phyloP scores from a whole-genome alignment of 2,113 vertebrate species.

The Taxidea taxus region DNA sequence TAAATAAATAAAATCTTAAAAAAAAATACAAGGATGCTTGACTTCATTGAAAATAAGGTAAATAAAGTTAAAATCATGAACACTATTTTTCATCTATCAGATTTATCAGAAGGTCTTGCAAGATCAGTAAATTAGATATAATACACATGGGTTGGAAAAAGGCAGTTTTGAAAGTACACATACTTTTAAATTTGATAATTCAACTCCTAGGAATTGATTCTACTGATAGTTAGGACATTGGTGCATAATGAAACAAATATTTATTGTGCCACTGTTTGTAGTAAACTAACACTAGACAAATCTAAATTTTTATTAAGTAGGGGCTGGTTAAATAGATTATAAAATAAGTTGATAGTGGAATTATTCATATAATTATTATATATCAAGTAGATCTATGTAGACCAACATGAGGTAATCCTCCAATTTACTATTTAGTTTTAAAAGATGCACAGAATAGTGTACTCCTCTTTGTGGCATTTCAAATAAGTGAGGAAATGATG shows the following conservation, averaged over 20 bases:
- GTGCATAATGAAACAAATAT: neutral
- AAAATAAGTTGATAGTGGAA: neutral
- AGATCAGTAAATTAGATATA: neutral
- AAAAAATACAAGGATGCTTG: neutral
- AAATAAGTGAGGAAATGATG: neutral
- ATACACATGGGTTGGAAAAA: neutral
- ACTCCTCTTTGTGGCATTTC: neutral
- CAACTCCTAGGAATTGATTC: neutral
- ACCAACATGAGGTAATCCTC: neutral
- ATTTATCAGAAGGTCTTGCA: neutral
- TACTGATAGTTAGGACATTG: neutral
- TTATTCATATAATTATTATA: neutral
- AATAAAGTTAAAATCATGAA: slow-evolving; percentile 5
- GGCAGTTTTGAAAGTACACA: neutral
- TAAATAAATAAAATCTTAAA: neutral
- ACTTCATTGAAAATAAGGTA: neutral
- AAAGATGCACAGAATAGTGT: neutral
- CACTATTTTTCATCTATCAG: neutral
- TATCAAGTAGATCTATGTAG: neutral
- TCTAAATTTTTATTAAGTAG: neutral
- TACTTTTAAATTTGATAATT: neutral
- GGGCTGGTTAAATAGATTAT: neutral
- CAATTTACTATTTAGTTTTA: neutral
- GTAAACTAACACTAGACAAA: neutral
- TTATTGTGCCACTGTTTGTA: neutral